These are phyloP conservation scores for Stylophora pistillata DNA, from an alignment of 64 coral and sea anemone genomes.

Conservation along the genomic window DNA sequence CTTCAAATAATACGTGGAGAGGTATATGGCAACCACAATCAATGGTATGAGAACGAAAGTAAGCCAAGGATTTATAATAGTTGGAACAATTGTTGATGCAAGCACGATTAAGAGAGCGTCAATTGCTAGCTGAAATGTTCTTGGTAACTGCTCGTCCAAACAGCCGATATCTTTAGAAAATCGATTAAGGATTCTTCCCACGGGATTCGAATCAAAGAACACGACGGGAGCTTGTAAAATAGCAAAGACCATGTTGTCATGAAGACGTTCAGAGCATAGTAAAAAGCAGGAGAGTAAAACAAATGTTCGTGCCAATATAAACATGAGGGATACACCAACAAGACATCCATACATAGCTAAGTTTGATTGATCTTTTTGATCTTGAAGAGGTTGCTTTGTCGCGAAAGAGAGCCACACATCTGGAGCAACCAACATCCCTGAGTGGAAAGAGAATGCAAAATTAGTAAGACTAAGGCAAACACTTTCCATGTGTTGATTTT, in stretches of 20 bases:
- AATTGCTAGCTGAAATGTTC: background rate
- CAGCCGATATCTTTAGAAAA: constrained; percentile 34
- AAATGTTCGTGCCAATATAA: background rate
- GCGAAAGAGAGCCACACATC: too few relatives aligned
- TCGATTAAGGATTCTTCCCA: constrained; percentile 26
- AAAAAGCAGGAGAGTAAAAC: too few relatives aligned
- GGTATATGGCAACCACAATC: background rate
- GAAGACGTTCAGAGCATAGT: background rate
- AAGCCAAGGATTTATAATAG: constrained; percentile 24
- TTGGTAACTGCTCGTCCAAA: constrained; percentile 37
- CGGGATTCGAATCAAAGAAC: constrained; percentile 23
- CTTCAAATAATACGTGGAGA: constrained; percentile 23
- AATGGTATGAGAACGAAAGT: background rate
- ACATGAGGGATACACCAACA: background rate
- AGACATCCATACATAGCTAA: background rate
- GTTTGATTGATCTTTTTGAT: too few relatives aligned
- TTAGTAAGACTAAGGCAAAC: too few relatives aligned
- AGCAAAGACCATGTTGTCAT: background rate
- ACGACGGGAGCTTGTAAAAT: background rate
- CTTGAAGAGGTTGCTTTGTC: too few relatives aligned
- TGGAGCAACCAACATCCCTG: too few relatives aligned
- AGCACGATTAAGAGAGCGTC: background rate
- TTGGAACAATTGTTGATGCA: background rate
- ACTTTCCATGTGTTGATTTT: too few relatives aligned
- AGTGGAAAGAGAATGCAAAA: too few relatives aligned